A percentile compares a stretch with the other conserved stretches of the same genome.
Conservation (phyloP, 2,888 invertebrate genomes). For the Agelastica alni region DNA sequence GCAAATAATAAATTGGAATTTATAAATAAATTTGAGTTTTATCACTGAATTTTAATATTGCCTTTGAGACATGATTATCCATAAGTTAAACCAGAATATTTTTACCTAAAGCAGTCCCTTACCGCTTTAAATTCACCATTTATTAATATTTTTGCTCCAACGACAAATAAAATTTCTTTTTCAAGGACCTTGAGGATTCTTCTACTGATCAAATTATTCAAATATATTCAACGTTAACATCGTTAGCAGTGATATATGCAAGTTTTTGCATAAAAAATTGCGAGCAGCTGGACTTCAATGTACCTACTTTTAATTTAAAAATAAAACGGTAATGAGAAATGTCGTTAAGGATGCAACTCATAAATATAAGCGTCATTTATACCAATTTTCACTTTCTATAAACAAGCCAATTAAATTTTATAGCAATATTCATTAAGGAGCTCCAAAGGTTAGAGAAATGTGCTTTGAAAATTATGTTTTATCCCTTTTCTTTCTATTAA, state of each 20-base stretch:
- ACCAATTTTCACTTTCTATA: slow-evolving; percentile 20
- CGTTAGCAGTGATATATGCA: slow-evolving; percentile 5
- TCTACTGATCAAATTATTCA: neutral
- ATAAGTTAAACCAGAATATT: no score
- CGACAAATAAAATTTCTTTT: neutral
- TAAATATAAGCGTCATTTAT: slow-evolving; percentile 9
- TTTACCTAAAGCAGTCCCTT: neutral
- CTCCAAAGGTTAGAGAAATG: slow-evolving; percentile 6
- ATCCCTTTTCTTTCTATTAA: neutral
- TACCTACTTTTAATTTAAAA: slow-evolving; percentile 5
- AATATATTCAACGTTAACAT: slow-evolving; percentile 7
- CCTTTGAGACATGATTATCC: no score
- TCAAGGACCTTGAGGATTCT: neutral
- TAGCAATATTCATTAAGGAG: slow-evolving; percentile 17
- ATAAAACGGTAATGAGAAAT: neutral
- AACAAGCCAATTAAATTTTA: slow-evolving; percentile 25
- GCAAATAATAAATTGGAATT: no score
- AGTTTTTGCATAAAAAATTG: neutral
- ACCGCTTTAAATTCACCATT: neutral
- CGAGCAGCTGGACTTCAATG: neutral
- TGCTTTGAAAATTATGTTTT: neutral
- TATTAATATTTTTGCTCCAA: neutral
- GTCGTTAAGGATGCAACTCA: slow-evolving; percentile 1
- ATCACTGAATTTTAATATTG: no score
- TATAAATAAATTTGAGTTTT: no score